phyloP scores from a whole-genome alignment of 2,888 invertebrate species.

The Rhagium mordax region DNA sequence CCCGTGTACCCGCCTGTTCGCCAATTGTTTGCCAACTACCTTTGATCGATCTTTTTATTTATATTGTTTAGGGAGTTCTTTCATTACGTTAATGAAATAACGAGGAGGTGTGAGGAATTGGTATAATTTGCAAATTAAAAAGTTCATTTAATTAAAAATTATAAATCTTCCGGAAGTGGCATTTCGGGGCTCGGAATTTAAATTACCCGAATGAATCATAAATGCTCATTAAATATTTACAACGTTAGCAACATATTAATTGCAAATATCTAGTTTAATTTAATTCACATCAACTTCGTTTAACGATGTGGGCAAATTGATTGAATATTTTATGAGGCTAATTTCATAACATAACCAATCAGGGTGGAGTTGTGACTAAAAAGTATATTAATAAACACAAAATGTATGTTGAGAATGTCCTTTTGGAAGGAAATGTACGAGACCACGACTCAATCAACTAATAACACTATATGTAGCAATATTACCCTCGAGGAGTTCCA shows the following conservation, averaged over 20 bases:
- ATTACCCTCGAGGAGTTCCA: no score
- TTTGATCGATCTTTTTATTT: slow-evolving; percentile 2
- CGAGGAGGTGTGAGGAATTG: background rate
- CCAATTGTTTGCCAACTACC: slow-evolving; percentile 22
- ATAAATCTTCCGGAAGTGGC: background rate
- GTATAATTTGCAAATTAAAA: slow-evolving; percentile 20
- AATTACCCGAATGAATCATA: background rate
- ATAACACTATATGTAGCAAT: no score
- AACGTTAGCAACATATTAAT: background rate
- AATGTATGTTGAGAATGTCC: no score
- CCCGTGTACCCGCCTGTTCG: background rate
- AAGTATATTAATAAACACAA: no score
- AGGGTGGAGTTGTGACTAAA: no score
- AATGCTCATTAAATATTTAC: background rate
- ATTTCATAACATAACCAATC: no score
- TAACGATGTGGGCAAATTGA: background rate
- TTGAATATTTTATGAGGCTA: no score
- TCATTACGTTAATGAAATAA: slow-evolving; percentile 23
- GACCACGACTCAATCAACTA: no score
- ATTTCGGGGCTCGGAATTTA: background rate
- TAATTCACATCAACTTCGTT: background rate
- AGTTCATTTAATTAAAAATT: slow-evolving; percentile 18
- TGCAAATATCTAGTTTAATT: background rate
- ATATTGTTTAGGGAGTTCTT: slow-evolving; percentile 1
- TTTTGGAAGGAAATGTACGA: no score